phyloP scores from a whole-genome alignment of 2,888 invertebrate genomes.

The Alviniconcha strummeri region DNA sequence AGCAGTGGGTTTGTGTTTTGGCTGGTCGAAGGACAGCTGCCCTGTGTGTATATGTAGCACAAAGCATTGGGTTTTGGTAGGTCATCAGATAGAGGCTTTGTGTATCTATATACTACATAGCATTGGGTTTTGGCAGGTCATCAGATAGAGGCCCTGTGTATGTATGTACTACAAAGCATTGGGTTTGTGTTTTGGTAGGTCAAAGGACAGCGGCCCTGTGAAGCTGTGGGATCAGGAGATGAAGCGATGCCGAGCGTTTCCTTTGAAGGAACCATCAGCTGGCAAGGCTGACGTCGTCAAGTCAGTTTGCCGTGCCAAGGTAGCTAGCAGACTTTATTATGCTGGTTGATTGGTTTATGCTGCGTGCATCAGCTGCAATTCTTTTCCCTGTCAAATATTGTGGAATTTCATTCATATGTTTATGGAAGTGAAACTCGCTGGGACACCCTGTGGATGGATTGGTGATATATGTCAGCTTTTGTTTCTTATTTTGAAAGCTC shows the following conservation, averaged over 20 bases:
- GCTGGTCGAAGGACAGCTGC: slow-evolving; percentile 65
- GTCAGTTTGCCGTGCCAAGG: slow-evolving; percentile 71
- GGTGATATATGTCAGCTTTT: too few species aligned
- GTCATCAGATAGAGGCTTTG: slow-evolving; percentile 68
- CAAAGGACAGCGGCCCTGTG: slow-evolving; percentile 70
- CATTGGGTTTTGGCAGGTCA: too few species aligned
- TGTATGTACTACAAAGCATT: not conserved
- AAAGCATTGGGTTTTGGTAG: slow-evolving; percentile 35
- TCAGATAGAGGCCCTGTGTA: too few species aligned
- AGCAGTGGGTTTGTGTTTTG: not conserved
- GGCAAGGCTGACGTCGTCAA: slow-evolving; percentile 68
- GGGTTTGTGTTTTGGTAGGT: slow-evolving; percentile 41
- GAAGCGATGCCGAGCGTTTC: slow-evolving; percentile 70
- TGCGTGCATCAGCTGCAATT: too few species aligned
- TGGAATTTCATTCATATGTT: too few species aligned
- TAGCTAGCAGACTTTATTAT: slow-evolving; percentile 27
- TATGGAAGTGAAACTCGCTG: too few species aligned
- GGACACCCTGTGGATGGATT: too few species aligned
- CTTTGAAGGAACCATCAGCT: slow-evolving; percentile 56
- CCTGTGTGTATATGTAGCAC: slow-evolving; percentile 70
- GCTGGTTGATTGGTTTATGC: too few species aligned
- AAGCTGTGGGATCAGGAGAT: slow-evolving; percentile 74
- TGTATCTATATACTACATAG: slow-evolving; percentile 65
- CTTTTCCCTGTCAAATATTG: too few species aligned
- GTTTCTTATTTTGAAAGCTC: too few species aligned